phyloP scores from a whole-genome alignment of 1,140 invertebrate species.

The Brevipalpus yothersi region DNA sequence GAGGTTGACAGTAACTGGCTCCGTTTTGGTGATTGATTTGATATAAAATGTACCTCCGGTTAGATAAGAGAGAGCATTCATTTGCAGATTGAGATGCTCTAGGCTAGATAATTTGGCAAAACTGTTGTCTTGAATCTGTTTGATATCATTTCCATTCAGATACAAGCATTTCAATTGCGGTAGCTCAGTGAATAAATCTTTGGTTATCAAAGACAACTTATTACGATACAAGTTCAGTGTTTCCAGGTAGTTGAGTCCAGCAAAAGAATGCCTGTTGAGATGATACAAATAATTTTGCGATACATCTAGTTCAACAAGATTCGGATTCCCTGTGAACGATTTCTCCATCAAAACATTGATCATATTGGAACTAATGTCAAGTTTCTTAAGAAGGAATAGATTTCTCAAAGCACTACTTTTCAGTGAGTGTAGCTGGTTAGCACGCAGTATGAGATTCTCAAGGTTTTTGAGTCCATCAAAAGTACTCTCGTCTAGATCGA shows the following conservation, averaged over 20 bases:
- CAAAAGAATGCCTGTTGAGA: not conserved
- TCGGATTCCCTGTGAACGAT: not conserved
- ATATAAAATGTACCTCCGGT: not conserved
- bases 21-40: not conserved
- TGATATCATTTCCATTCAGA: not conserved
- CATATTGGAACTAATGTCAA: not conserved
- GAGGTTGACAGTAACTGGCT: not conserved
- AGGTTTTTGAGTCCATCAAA: not conserved
- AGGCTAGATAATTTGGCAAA: not conserved
- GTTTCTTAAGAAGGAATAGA: not conserved
- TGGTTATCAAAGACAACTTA: not conserved
- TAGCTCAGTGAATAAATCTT: slow-evolving; percentile 1
- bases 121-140: not conserved
- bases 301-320: not conserved
- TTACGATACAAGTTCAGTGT: not conserved
- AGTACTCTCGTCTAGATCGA: not conserved
- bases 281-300: not conserved
- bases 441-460: not conserved
- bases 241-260: not conserved
- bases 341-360: not conserved
- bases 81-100: not conserved
- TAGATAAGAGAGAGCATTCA: not conserved
- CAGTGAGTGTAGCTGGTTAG: not conserved
- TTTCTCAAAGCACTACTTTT: not conserved
- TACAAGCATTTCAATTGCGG: not conserved